Conservation (phyloP, 1,140 invertebrate species). For the Drosophila kikkawai region DNA sequence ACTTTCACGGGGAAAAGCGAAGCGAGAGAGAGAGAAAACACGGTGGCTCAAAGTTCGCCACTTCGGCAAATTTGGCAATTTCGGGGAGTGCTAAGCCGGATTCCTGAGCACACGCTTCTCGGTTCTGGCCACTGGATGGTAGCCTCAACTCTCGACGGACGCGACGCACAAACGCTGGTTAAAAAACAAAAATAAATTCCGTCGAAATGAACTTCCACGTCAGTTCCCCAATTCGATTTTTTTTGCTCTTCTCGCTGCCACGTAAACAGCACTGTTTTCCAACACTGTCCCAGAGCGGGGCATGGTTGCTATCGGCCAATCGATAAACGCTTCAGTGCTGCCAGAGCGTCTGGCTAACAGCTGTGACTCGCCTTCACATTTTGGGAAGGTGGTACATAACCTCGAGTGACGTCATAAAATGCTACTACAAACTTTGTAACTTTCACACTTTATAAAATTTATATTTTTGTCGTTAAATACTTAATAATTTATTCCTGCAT, state of each 20-base stretch:
- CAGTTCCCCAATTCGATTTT: constrained; percentile 79
- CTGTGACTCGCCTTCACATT: neutral
- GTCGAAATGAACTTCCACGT: constrained; percentile 82
- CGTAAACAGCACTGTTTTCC: constrained; percentile 62
- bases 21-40: constrained; percentile 29
- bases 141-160: constrained; percentile 21
- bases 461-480: too few relatives aligned
- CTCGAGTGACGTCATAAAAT: neutral
- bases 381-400: constrained; percentile 1
- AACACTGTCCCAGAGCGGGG: constrained; percentile 13
- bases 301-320: constrained; percentile 2
- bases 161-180: constrained; percentile 49
- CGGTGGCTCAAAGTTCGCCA: constrained; percentile 72
- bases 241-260: constrained; percentile 71
- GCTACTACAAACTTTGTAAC: too few relatives aligned
- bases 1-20: constrained; percentile 62
- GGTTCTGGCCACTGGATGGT: constrained; percentile 26
- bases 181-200: constrained; percentile 58
- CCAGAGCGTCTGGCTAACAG: constrained; percentile 13
- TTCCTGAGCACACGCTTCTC: constrained; percentile 38
- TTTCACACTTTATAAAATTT: too few relatives aligned
- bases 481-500: too few relatives aligned
- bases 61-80: constrained; percentile 31
- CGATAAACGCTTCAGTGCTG: neutral
- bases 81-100: constrained; percentile 20